phyloP scores from a whole-genome alignment of 1,140 invertebrate species.

The Drosophila lacertosa region DNA sequence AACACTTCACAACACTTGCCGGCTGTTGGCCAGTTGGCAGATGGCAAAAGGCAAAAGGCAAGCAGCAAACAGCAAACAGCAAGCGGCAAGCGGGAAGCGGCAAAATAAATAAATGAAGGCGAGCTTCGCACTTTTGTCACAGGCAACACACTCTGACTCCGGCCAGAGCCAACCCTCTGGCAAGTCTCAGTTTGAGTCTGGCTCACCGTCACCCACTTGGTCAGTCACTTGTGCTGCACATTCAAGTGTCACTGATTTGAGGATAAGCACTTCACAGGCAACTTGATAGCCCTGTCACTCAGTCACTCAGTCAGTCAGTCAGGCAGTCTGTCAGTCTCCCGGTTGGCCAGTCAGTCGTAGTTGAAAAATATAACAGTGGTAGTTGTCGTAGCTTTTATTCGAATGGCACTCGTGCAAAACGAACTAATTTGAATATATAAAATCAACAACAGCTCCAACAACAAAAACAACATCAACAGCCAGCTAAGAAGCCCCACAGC shows the following conservation, averaged over 20 bases:
- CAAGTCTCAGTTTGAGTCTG: slow-evolving; percentile 9
- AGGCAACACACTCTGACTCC: background rate
- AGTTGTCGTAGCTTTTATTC: slow-evolving; percentile 58
- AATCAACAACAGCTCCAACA: slow-evolving; percentile 68
- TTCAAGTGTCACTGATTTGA: slow-evolving; percentile 82
- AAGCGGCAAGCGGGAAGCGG: slow-evolving; percentile 35
- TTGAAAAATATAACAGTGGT: slow-evolving; percentile 71
- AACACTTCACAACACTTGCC: slow-evolving; percentile 61
- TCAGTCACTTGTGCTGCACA: slow-evolving; percentile 81
- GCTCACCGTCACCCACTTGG: slow-evolving; percentile 67
- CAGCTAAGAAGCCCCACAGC: slow-evolving; percentile 46
- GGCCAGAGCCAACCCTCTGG: background rate
- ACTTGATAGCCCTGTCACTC: slow-evolving; percentile 66
- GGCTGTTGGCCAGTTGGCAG: slow-evolving; percentile 56
- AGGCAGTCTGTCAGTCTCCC: slow-evolving; percentile 20
- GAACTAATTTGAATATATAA: slow-evolving; percentile 82
- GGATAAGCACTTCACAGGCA: slow-evolving; percentile 81
- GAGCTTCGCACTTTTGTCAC: slow-evolving; percentile 65
- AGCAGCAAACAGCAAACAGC: slow-evolving; percentile 33
- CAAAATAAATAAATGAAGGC: slow-evolving; percentile 75
- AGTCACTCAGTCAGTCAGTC: slow-evolving; percentile 21
- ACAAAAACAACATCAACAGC: slow-evolving; percentile 11
- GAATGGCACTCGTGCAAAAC: slow-evolving; percentile 78
- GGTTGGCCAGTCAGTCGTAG: slow-evolving; percentile 63
- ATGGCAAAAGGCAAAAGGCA: slow-evolving; percentile 47